Evolutionary conservation across 2,888 invertebrate species (phyloP), one percentile per base, ranked within the genome.

Genomic region (Caenorhabditis sinica): DNA sequence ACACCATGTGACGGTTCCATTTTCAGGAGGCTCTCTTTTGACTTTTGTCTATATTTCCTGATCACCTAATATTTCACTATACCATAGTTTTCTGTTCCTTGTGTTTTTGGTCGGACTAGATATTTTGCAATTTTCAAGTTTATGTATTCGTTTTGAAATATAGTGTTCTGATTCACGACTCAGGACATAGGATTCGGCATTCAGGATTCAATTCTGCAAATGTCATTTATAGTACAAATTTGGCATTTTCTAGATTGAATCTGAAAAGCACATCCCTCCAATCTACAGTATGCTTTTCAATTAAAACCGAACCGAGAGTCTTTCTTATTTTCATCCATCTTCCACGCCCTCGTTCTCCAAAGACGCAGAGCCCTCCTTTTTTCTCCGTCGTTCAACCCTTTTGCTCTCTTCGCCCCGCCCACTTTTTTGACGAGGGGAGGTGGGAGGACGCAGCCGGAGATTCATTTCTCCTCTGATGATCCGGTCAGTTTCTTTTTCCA

Each of bases 361-460:
- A 80, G 80, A 80, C 80, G 80, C 80, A 80, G 80, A 65, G 72
- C 60, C 25, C 53, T 49, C 40, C 40, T 13, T 17, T 17, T 17
- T 49, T 20, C 20, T 56, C 28, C 65, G 56, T 79, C 58, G 71
- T 71, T 72, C 80, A 63, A 73, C 72, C 72, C 56, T 56, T 65
- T 80, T 80, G 72, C 80, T 80, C 72, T 80, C 80, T 72, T 72
- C 72, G 80, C 49, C n/a, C 65, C 80, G 80, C 80, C 80, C 80
- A 80, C 58, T 60, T 80, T 49, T 77, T 72, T 72, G 58, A 66
- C 65, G 79, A 72, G 56, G 20, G 69, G 63, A 53, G 71, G 33
- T 43, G 71, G 33, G 61, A 43, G 65, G 56, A 72, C 63, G 43
- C 36, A 65, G 72, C 63, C 58, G 80, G 72, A 80, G 72, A 80